Conservation (phyloP, 2,888 invertebrate species). For the Stenoptilia bipunctidactyla region DNA sequence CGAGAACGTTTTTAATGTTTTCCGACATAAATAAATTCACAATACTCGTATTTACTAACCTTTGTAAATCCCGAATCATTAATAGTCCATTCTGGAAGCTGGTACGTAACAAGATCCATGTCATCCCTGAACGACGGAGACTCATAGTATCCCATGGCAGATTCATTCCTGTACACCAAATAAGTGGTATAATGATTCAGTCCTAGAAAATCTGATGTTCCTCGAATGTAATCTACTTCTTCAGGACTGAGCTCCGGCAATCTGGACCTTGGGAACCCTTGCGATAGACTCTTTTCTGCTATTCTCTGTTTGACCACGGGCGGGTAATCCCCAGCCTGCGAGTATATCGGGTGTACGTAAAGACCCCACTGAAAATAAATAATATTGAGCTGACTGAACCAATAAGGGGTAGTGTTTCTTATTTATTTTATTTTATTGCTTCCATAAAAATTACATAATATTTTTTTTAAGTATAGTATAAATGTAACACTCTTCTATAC, state of each 20-base stretch:
- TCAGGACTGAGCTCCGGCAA: conserved; percentile 44
- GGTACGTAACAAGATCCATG: conserved; percentile 9
- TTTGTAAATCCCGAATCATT: conserved; percentile 12
- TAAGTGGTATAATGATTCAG: conserved; percentile 75
- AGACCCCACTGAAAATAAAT: conserved; percentile 27
- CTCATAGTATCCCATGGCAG: conserved; percentile 9
- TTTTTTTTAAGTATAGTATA: too few relatives aligned
- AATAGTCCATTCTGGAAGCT: conserved; percentile 14
- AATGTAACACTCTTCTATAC: too few relatives aligned
- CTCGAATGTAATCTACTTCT: conserved; percentile 30
- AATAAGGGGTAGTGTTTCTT: too few relatives aligned
- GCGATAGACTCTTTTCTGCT: conserved; percentile 35
- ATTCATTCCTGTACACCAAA: conserved; percentile 19
- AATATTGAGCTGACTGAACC: too few relatives aligned
- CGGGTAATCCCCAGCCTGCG: conserved; percentile 44
- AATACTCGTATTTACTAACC: conserved; percentile 11
- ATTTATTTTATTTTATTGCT: too few relatives aligned
- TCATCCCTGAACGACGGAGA: conserved; percentile 18
- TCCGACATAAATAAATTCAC: background rate
- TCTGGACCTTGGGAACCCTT: conserved; percentile 42
- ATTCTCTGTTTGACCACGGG: conserved; percentile 35
- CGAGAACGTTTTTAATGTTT: background rate
- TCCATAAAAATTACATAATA: too few relatives aligned
- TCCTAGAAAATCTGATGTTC: conserved; percentile 34
- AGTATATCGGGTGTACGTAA: conserved; percentile 36